Evolutionary conservation across 2,113 vertebrate genomes (phyloP).

Genomic region (Dasyprocta punctata): DNA sequence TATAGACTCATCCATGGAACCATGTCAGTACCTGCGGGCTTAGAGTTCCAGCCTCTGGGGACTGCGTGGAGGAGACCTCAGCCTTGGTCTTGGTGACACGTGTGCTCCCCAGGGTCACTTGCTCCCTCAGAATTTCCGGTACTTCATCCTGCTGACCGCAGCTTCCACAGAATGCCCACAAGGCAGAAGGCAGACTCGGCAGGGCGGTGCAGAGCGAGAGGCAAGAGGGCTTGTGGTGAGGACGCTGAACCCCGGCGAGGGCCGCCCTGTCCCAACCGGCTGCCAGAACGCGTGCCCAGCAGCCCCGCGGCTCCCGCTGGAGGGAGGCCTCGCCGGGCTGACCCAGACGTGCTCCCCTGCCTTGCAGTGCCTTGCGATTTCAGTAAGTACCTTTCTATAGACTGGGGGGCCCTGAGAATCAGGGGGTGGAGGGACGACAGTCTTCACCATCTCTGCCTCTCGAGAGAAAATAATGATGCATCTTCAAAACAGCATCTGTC

Average conservation of each 20-base stretch:
- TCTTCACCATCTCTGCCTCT: constrained; percentile 68
- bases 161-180: constrained; percentile 51
- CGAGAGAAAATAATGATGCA: constrained; percentile 66
- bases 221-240: not conserved
- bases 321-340: not conserved
- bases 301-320: not conserved
- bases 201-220: not conserved
- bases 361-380: constrained; percentile 51
- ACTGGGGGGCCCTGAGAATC: constrained; percentile 1
- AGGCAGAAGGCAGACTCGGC: constrained; percentile 35
- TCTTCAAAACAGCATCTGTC: constrained; percentile 85
- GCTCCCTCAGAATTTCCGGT: constrained; percentile 18
- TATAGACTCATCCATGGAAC: not conserved
- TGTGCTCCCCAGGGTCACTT: not conserved
- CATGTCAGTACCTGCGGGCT: not conserved
- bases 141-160: constrained; percentile 28
- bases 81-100: not conserved
- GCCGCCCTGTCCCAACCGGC: too few relatives aligned
- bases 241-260: constrained; percentile 13
- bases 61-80: not conserved
- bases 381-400: constrained; percentile 53
- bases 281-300: rapidly evolving
- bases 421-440: not conserved
- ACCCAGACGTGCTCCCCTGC: not conserved
- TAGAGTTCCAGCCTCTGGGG: not conserved